Evolutionary conservation across 2,888 invertebrate species (phyloP).

Genomic region (Synanthedon vespiformis): DNA sequence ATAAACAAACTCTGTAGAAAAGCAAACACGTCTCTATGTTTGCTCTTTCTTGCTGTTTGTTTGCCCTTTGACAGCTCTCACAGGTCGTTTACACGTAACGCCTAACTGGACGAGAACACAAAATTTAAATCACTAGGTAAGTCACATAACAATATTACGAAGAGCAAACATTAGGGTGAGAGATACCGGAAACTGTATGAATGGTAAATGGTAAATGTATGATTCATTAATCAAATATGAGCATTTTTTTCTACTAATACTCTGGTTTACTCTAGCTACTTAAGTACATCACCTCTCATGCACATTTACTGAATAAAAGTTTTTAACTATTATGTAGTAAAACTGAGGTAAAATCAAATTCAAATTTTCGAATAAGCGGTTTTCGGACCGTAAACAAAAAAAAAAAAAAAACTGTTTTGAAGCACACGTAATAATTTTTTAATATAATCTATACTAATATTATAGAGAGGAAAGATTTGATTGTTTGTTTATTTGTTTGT

Average conservation of each 20-base stretch:
- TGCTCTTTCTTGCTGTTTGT: constrained; percentile 23
- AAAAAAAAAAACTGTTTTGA: no score
- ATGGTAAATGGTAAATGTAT: not conserved
- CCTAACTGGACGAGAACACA: constrained; percentile 43
- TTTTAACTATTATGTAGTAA: no score
- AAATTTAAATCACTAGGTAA: constrained; percentile 36
- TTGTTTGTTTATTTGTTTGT: no score
- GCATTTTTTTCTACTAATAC: not conserved
- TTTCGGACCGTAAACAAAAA: no score
- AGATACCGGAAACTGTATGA: not conserved
- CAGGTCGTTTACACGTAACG: constrained; percentile 64
- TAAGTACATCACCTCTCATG: no score
- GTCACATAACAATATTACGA: constrained; percentile 19
- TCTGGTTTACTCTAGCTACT: not conserved
- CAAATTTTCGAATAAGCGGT: no score
- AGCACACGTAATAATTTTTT: no score
- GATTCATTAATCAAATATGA: not conserved
- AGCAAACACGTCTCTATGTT: constrained; percentile 21
- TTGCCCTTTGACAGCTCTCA: constrained; percentile 68
- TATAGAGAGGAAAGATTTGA: no score
- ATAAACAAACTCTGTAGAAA: not conserved
- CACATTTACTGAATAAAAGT: no score
- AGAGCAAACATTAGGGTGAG: not conserved
- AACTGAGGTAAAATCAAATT: no score
- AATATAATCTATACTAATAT: no score